Conservation (phyloP, 2,888 invertebrate species). For the Odontocerum albicorne region DNA sequence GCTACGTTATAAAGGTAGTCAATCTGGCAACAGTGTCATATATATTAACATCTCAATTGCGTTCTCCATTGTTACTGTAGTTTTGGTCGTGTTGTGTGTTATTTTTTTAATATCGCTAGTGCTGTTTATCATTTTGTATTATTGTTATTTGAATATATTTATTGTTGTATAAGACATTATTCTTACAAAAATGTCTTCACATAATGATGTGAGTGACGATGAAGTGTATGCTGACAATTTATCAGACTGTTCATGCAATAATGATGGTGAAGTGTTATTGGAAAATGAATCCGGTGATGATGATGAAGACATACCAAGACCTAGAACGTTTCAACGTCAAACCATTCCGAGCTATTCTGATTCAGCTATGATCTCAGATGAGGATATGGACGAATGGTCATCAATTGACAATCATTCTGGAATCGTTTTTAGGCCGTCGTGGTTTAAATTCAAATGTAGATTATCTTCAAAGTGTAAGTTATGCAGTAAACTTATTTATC, state of each 20-base stretch:
- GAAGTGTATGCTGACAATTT: conserved; percentile 8
- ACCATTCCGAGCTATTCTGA: neutral
- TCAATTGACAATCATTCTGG: conserved; percentile 39
- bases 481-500: too few relatives aligned
- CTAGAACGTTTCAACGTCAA: neutral
- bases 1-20: too few relatives aligned
- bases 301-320: neutral
- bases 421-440: conserved; percentile 2
- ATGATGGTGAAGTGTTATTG: conserved; percentile 1
- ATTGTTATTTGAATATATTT: too few relatives aligned
- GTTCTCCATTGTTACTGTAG: too few relatives aligned
- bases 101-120: too few relatives aligned
- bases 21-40: too few relatives aligned
- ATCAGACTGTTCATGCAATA: conserved; percentile 5
- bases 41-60: too few relatives aligned
- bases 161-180: conserved; percentile 2
- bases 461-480: too few relatives aligned
- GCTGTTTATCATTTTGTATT: too few relatives aligned
- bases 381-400: neutral
- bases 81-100: too few relatives aligned
- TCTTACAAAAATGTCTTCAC: conserved; percentile 2
- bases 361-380: conserved; percentile 24
- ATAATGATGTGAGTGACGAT: neutral
- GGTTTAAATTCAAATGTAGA: too few relatives aligned
- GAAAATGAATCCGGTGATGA: neutral